Evolutionary conservation across 2,113 vertebrate species (phyloP).

Genomic region (Bostrychus sinensis): DNA sequence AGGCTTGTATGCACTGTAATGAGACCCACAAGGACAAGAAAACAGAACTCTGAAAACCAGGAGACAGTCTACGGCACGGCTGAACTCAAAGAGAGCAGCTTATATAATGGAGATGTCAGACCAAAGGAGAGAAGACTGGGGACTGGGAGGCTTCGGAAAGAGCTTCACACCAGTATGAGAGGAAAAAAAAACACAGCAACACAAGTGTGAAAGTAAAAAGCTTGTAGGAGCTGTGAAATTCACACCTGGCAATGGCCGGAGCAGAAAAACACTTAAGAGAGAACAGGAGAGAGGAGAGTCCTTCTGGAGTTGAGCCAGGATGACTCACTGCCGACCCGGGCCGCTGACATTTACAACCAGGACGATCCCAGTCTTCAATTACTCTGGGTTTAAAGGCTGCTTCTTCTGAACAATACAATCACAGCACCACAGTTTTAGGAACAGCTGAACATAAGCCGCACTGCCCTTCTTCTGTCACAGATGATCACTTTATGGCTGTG

Average conservation of each 20-base stretch:
- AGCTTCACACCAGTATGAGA: not conserved
- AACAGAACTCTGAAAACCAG: not conserved
- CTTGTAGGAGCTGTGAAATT: conserved; percentile 6
- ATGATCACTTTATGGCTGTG: no score
- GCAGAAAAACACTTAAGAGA: not conserved
- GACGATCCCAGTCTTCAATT: not conserved
- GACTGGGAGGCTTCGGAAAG: not conserved
- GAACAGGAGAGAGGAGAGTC: not conserved
- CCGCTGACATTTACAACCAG: not conserved
- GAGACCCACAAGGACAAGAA: not conserved
- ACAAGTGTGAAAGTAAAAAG: not conserved
- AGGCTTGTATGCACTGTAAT: not conserved
- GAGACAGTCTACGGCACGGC: not conserved
- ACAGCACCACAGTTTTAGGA: not conserved
- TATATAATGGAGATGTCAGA: conserved; percentile 3
- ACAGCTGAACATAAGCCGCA: no score
- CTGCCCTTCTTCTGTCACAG: no score
- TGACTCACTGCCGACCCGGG: not conserved
- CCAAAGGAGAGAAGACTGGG: not conserved
- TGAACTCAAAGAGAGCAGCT: not conserved
- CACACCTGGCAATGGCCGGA: not conserved
- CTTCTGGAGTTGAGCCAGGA: not conserved
- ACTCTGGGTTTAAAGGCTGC: not conserved
- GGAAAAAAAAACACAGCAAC: not conserved
- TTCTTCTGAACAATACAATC: not conserved